Percentiles rank a stretch among this genome's conserved stretches.
These are phyloP conservation scores for Erythrolamprus reginae DNA, from an alignment of 2,113 vertebrate species.

Conservation along the genomic window DNA sequence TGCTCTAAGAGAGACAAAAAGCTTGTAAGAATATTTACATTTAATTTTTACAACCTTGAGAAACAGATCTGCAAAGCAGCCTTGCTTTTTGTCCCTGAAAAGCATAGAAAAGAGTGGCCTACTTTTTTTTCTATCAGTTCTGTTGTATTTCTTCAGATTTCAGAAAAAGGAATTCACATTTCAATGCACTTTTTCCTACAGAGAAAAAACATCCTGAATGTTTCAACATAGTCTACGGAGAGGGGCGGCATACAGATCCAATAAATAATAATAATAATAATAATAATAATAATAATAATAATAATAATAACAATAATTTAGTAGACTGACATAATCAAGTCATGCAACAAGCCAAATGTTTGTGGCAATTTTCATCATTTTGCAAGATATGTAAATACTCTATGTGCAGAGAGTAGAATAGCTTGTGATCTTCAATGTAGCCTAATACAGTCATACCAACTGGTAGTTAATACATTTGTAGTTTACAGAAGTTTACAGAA, in stretches of 20 bases:
- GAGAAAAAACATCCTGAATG: conserved; percentile 35
- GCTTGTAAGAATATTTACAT: conserved; percentile 45
- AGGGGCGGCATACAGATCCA: too few species aligned
- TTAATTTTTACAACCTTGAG: conserved; percentile 55
- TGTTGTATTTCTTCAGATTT: conserved; percentile 37
- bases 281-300: too few species aligned
- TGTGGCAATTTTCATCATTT: not conserved
- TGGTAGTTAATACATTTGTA: not conserved
- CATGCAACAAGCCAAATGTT: not conserved
- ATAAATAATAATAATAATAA: too few species aligned
- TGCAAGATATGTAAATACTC: not conserved
- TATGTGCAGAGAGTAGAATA: not conserved
- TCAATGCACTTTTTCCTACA: conserved; percentile 34
- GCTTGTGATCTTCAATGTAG: not conserved
- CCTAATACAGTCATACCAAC: not conserved
- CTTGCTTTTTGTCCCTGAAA: conserved; percentile 13
- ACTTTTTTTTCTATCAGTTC: conserved; percentile 13
- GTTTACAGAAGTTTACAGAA: not conserved
- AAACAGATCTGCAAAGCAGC: conserved; percentile 40
- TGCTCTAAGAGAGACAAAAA: conserved; percentile 14
- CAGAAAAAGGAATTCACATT: conserved; percentile 48
- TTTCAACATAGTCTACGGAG: too few species aligned
- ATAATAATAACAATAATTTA: too few species aligned
- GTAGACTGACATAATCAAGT: not conserved
- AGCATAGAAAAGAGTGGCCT: not conserved